A percentile compares a stretch with the other conserved stretches of the same genome.
phyloP scores from a whole-genome alignment of 2,113 vertebrate genomes.

The Pelusios castaneus region DNA sequence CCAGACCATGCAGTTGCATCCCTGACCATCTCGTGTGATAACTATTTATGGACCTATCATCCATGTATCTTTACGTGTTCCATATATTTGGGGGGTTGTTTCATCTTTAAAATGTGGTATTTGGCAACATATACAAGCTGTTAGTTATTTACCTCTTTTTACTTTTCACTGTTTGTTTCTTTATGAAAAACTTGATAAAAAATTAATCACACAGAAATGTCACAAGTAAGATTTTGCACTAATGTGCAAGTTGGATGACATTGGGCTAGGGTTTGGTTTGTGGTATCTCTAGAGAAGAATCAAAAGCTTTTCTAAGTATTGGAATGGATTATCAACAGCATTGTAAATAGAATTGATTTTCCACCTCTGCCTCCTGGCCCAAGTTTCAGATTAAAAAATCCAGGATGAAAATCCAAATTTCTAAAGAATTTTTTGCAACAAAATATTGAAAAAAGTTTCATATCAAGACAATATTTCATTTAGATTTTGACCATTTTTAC shows the following conservation, averaged over 20 bases:
- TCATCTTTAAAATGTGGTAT: not conserved
- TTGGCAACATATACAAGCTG: no score
- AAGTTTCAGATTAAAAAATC: no score
- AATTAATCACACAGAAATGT: no score
- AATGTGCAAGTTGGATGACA: no score
- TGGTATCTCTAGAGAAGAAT: not conserved
- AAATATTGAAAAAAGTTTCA: not conserved
- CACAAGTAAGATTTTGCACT: no score
- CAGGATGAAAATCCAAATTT: not conserved
- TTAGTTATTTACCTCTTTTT: no score
- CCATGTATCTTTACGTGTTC: not conserved
- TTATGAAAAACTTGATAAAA: no score
- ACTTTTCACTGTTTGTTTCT: no score
- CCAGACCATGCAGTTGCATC: no score
- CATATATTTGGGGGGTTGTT: not conserved
- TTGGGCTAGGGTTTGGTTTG: not conserved
- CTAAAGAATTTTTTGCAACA: not conserved
- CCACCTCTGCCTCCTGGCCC: not conserved
- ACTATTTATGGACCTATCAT: no score
- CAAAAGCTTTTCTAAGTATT: not conserved
- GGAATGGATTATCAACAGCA: not conserved
- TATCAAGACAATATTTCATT: not conserved
- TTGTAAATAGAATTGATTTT: not conserved
- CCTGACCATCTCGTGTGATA: no score
- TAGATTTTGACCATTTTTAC: not conserved